Evolutionary conservation across 1,140 invertebrate species (phyloP).

Genomic region (Drosophila pseudoananassae): DNA sequence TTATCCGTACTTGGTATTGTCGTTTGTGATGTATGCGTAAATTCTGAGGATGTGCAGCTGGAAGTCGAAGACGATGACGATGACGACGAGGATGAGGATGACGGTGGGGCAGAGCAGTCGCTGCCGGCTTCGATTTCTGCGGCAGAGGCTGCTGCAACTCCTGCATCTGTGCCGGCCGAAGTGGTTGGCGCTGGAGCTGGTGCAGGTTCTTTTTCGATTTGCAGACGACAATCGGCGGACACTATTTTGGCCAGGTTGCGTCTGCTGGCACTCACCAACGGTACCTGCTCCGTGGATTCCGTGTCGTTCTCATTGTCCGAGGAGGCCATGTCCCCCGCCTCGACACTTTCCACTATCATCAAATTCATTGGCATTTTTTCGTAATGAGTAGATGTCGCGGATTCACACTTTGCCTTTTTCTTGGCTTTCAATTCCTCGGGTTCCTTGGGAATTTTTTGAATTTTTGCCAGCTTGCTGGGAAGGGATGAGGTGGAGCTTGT

Average conservation of each 20-base stretch:
- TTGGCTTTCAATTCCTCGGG: constrained; percentile 73
- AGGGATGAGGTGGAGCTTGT: constrained; percentile 20
- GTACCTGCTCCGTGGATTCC: constrained; percentile 66
- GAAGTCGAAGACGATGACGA: constrained; percentile 50
- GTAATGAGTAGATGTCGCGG: constrained; percentile 51
- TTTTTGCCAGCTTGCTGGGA: constrained; percentile 59
- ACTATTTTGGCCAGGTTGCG: constrained; percentile 76
- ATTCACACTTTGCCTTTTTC: constrained; percentile 75
- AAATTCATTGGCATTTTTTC: constrained; percentile 80
- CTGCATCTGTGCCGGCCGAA: constrained; percentile 16
- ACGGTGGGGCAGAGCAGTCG: constrained; percentile 37
- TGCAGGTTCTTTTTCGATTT: constrained; percentile 64
- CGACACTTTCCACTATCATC: constrained; percentile 70
- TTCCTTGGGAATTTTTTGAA: constrained; percentile 80
- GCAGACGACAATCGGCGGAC: constrained; percentile 71
- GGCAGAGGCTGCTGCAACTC: constrained; percentile 30
- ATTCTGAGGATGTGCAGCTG: constrained; percentile 67
- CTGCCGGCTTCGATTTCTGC: constrained; percentile 38
- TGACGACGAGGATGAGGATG: constrained; percentile 35
- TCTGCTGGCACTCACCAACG: constrained; percentile 65
- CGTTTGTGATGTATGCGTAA: constrained; percentile 76
- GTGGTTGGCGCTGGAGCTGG: constrained; percentile 16
- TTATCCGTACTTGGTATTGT: constrained; percentile 79
- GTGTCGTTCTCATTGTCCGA: constrained; percentile 65
- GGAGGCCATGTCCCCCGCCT: constrained; percentile 44